Conservation (phyloP, 2,113 vertebrate species). For the Chamaea fasciata region DNA sequence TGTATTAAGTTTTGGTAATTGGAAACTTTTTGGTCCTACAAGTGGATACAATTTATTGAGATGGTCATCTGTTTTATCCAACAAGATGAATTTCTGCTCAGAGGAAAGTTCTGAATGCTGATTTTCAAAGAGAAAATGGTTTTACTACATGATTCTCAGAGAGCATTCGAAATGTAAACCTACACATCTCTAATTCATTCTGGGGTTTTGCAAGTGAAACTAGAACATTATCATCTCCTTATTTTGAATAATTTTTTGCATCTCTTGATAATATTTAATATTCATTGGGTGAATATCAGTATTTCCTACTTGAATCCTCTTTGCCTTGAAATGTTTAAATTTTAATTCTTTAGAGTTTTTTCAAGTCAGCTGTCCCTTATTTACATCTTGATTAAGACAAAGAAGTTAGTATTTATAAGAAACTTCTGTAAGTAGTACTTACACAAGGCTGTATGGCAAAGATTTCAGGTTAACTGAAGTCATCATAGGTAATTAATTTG, state of each 20-base stretch:
- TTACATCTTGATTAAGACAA: neutral
- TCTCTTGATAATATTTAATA: neutral
- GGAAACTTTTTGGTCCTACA: neutral
- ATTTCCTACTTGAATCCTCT: neutral
- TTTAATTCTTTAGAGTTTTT: neutral
- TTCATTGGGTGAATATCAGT: neutral
- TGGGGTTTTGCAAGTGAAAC: neutral
- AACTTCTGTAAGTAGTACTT: neutral
- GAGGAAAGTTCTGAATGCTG: neutral
- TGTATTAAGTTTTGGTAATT: neutral
- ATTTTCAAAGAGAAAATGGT: neutral
- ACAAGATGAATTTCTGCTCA: neutral
- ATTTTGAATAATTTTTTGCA: neutral
- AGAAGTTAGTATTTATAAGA: neutral
- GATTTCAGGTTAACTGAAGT: neutral
- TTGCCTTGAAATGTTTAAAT: neutral
- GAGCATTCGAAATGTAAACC: neutral
- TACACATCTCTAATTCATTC: neutral
- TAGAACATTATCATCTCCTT: neutral
- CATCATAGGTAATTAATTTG: neutral
- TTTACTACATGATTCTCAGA: neutral
- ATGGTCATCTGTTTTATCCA: conserved; percentile 17
- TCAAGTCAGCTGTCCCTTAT: neutral
- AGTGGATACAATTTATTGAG: neutral
- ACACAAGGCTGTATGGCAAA: neutral